These are phyloP conservation scores for Eurystomus glaucurus DNA, from an alignment of 2,797 vertebrate species.

Conservation along the genomic window DNA sequence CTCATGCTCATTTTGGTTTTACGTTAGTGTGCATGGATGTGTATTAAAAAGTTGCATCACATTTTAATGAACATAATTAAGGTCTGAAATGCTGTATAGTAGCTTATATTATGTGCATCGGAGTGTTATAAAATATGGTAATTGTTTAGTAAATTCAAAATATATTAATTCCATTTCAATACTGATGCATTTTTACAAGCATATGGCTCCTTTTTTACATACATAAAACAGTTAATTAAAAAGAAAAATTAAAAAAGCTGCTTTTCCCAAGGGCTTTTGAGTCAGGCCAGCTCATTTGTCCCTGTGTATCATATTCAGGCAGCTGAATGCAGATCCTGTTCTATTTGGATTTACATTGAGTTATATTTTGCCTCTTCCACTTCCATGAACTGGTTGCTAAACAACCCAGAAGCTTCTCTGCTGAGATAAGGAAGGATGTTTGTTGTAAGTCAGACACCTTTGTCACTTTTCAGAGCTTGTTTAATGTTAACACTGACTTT, in stretches of 20 bases:
- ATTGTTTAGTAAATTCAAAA: slow-evolving; percentile 45
- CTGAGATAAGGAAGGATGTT: neutral
- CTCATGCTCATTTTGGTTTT: neutral
- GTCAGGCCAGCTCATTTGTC: slow-evolving; percentile 10
- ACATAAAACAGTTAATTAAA: slow-evolving; percentile 26
- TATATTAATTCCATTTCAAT: slow-evolving; percentile 43
- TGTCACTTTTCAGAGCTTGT: neutral
- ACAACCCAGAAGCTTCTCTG: neutral
- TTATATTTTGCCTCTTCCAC: neutral
- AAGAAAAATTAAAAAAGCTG: neutral
- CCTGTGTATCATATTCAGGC: neutral
- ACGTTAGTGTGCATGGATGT: neutral
- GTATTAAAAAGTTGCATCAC: slow-evolving; percentile 15
- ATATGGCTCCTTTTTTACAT: slow-evolving; percentile 19
- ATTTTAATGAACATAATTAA: slow-evolving; percentile 44
- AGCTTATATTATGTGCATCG: neutral
- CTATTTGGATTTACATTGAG: neutral
- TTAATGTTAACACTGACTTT: neutral
- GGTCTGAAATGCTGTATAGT: slow-evolving; percentile 14
- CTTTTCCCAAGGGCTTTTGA: neutral
- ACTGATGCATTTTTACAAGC: slow-evolving; percentile 37
- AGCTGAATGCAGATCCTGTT: neutral
- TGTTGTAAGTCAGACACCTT: neutral
- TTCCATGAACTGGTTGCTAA: slow-evolving; percentile 20
- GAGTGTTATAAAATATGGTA: slow-evolving; percentile 22